phyloP scores from a whole-genome alignment of 1,140 invertebrate genomes.

The Drosophila sulfurigaster region DNA sequence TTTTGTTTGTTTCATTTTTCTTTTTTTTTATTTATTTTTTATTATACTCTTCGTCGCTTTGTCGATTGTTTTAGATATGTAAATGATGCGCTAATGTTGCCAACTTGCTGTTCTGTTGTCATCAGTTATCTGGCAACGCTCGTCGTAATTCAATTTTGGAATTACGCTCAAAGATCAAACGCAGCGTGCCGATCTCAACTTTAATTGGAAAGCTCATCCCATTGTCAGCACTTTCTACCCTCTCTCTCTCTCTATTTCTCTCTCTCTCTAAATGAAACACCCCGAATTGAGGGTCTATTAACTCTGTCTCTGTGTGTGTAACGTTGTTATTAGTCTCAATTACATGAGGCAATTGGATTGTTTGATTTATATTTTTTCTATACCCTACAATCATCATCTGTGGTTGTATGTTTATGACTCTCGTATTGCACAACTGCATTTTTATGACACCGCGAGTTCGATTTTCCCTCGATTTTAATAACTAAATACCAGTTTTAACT shows the following conservation, averaged over 20 bases:
- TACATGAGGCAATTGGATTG: too few species aligned
- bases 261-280: too few species aligned
- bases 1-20: neutral
- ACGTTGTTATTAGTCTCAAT: too few species aligned
- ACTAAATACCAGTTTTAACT: slow-evolving; percentile 4
- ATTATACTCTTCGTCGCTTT: neutral
- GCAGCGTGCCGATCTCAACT: neutral
- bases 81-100: slow-evolving; percentile 14
- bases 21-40: neutral
- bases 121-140: slow-evolving; percentile 30
- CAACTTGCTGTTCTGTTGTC: neutral
- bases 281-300: too few species aligned
- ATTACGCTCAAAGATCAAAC: slow-evolving; percentile 30
- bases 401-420: neutral
- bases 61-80: slow-evolving; percentile 10
- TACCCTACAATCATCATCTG: neutral
- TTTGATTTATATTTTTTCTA: neutral
- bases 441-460: neutral
- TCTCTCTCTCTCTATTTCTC: too few species aligned
- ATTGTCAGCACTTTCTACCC: neutral
- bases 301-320: too few species aligned
- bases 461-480: neutral
- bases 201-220: slow-evolving; percentile 31
- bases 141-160: slow-evolving; percentile 21
- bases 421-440: neutral